phyloP scores from a whole-genome alignment of 2,113 vertebrate genomes.

The Cheirogaleus medius region DNA sequence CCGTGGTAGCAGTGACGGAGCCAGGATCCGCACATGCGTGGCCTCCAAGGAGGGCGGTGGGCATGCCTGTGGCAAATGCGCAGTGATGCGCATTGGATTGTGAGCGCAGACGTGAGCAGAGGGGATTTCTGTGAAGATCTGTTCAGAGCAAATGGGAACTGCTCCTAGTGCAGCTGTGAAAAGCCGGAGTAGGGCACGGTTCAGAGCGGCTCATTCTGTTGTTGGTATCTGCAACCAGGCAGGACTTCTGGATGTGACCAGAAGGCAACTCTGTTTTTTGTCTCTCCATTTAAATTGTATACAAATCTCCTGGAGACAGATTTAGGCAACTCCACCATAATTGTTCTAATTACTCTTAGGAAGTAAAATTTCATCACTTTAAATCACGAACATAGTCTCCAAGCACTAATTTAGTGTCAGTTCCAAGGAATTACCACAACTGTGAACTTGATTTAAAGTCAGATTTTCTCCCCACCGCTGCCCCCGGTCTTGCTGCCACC shows the following conservation, averaged over 20 bases:
- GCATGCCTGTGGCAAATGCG: not conserved
- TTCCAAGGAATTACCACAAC: not conserved
- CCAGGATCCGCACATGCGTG: not conserved
- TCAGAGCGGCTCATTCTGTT: rapidly evolving
- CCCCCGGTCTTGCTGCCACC: not conserved
- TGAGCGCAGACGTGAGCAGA: rapidly evolving
- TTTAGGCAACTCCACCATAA: rapidly evolving
- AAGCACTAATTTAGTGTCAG: not conserved
- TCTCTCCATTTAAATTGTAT: too few species aligned
- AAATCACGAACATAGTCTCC: not conserved
- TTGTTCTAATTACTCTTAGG: not conserved
- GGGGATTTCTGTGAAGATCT: too few species aligned
- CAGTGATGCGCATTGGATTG: rapidly evolving
- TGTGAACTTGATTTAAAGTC: not conserved
- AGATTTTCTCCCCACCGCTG: not conserved
- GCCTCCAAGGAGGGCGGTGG: not conserved
- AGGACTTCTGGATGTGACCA: too few species aligned
- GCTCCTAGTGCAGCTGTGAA: not conserved
- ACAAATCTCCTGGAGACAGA: not conserved
- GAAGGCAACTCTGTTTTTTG: too few species aligned
- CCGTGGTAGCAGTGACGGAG: not conserved
- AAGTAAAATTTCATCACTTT: not conserved
- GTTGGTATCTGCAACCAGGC: not conserved
- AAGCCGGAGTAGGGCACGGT: not conserved
- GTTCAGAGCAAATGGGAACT: not conserved